These are phyloP conservation scores for Pristionchus arcanus DNA, from an alignment of 2,888 invertebrate genomes.

Conservation along the genomic window DNA sequence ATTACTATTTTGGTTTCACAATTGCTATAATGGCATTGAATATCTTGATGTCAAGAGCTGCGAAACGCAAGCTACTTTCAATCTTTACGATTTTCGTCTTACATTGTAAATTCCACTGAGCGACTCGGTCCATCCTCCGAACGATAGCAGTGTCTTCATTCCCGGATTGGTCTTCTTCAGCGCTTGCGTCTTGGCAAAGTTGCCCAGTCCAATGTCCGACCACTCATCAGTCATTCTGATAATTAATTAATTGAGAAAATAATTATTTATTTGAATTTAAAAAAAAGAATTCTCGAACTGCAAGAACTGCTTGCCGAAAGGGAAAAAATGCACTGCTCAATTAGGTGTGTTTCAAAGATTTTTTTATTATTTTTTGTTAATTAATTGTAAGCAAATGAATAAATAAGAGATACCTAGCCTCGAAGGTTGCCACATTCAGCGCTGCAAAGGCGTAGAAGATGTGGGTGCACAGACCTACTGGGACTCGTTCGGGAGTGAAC, in stretches of 20 bases:
- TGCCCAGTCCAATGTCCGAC: constrained; percentile 37
- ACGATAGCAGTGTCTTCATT: constrained; percentile 48
- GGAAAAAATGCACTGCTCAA: constrained; percentile 36
- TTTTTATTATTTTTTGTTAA: too few relatives aligned
- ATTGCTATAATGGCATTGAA: neutral
- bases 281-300: too few relatives aligned
- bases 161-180: constrained; percentile 52
- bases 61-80: too few relatives aligned
- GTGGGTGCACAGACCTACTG: constrained; percentile 49
- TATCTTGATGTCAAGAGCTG: too few relatives aligned
- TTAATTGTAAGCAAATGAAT: too few relatives aligned
- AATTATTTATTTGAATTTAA: too few relatives aligned
- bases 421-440: constrained; percentile 31
- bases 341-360: neutral
- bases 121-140: constrained; percentile 53
- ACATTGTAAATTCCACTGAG: constrained; percentile 33
- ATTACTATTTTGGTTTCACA: too few relatives aligned
- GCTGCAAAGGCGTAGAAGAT: constrained; percentile 55
- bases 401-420: constrained; percentile 5
- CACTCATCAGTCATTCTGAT: constrained; percentile 49
- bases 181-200: constrained; percentile 42
- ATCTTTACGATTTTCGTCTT: too few relatives aligned
- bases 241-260: neutral
- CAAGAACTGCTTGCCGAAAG: too few relatives aligned
- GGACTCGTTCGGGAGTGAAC: constrained; percentile 22